phyloP scores from a whole-genome alignment of 2,888 invertebrate species.

The Mesodorylaimus sp. region DNA sequence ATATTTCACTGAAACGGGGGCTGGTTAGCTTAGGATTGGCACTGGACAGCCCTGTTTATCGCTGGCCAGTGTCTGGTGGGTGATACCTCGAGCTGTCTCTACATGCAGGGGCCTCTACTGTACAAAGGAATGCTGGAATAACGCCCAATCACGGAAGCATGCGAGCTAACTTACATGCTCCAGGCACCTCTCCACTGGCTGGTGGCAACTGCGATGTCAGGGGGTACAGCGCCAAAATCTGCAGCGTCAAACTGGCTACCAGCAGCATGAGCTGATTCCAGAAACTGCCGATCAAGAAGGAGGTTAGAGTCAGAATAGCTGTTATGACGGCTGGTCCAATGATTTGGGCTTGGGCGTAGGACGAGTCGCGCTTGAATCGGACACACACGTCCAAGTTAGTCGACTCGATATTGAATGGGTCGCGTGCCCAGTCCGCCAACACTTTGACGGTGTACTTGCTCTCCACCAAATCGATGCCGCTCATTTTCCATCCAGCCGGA shows the following conservation, averaged over 20 bases:
- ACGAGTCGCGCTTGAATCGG: slow-evolving; percentile 20
- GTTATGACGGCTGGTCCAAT: slow-evolving; percentile 24
- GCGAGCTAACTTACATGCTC: slow-evolving; percentile 25
- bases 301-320: slow-evolving; percentile 21
- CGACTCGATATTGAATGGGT: slow-evolving; percentile 27
- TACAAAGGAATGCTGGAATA: too few species aligned
- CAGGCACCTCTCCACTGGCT: slow-evolving; percentile 22
- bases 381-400: slow-evolving; percentile 26
- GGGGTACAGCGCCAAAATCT: slow-evolving; percentile 21
- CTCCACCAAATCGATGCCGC: slow-evolving; percentile 17
- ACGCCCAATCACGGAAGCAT: too few species aligned
- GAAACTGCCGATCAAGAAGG: slow-evolving; percentile 21
- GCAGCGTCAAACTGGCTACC: slow-evolving; percentile 20
- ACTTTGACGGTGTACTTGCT: slow-evolving; percentile 14
- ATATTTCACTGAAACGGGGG: slow-evolving; percentile 22
- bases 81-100: too few species aligned
- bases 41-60: too few species aligned
- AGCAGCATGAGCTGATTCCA: slow-evolving; percentile 4
- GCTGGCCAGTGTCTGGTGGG: too few species aligned
- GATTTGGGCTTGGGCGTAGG: slow-evolving; percentile 26
- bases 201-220: slow-evolving; percentile 24
- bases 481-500: slow-evolving; percentile 26
- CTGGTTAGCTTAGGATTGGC: too few species aligned
- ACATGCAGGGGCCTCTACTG: too few species aligned
- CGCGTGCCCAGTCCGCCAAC: slow-evolving; percentile 24